phyloP scores from a whole-genome alignment of 2,888 invertebrate genomes.

The Gastrophysa polygoni region DNA sequence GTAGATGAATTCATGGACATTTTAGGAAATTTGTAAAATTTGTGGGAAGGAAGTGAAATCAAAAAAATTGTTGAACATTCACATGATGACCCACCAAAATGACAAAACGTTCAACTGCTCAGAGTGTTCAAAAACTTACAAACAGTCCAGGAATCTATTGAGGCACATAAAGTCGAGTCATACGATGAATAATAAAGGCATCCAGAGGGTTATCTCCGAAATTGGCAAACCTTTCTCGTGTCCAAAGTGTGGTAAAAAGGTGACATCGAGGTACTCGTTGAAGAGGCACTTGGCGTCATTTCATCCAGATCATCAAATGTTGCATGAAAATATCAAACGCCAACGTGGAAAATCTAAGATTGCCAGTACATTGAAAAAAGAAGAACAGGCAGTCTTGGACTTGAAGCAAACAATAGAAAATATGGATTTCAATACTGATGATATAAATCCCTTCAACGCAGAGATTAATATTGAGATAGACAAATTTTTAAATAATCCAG shows the following conservation, averaged over 20 bases:
- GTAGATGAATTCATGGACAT: conserved; percentile 3
- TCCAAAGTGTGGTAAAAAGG: conserved; percentile 49
- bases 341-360: conserved; percentile 15
- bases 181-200: conserved; percentile 16
- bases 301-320: conserved; percentile 42
- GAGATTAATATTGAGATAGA: conserved; percentile 38
- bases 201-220: conserved; percentile 2
- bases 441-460: conserved; percentile 25
- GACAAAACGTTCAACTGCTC: conserved; percentile 41
- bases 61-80: conserved; percentile 36
- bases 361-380: conserved; percentile 20
- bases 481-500: conserved; percentile 40
- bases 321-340: conserved; percentile 10
- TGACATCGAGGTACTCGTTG: conserved; percentile 53
- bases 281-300: conserved; percentile 49
- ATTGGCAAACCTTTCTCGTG: conserved; percentile 40
- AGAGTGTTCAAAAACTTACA: conserved; percentile 39
- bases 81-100: conserved; percentile 38
- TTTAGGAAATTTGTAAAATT: conserved; percentile 38
- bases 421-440: conserved; percentile 47
- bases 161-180: conserved; percentile 39
- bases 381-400: conserved; percentile 36
- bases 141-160: conserved; percentile 34
- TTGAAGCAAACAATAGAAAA: conserved; percentile 43
- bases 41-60: conserved; percentile 41